Conservation (phyloP, 64 coral and sea anemone genomes). For the Stylophora pistillata region DNA sequence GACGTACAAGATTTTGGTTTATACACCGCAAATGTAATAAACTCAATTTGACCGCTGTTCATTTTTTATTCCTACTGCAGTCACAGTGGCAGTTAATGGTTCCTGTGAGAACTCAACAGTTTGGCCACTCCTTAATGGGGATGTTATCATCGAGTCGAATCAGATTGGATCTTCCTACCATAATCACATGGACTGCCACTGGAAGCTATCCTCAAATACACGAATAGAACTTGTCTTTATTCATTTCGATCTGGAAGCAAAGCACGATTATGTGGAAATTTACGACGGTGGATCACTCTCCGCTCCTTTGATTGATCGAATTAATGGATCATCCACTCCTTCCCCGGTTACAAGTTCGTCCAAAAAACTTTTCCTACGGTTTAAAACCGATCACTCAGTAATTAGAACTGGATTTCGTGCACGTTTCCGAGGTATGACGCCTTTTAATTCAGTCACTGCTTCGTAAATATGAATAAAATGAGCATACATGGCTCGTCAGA, state of each 20-base stretch:
- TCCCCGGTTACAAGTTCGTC: conserved; percentile 10
- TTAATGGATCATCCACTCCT: conserved; percentile 9
- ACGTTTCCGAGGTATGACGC: not conserved
- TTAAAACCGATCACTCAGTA: conserved; percentile 2
- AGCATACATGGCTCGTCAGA: no score
- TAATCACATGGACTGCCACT: not conserved
- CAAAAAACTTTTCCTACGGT: not conserved
- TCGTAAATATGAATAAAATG: no score
- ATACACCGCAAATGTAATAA: no score
- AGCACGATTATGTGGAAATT: not conserved
- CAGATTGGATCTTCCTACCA: rapidly evolving
- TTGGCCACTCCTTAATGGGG: no score
- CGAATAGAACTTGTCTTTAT: not conserved
- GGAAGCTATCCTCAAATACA: conserved; percentile 21
- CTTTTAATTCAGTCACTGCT: not conserved
- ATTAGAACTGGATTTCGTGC: not conserved
- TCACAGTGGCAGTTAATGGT: not conserved
- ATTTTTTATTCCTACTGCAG: not conserved
- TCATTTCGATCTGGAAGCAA: not conserved
- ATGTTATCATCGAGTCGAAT: not conserved
- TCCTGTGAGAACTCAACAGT: not conserved
- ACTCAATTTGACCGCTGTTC: no score
- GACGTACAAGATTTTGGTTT: no score
- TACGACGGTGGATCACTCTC: conserved; percentile 33
- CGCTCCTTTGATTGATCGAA: conserved; percentile 12